These are phyloP conservation scores for Nesogale talazaci DNA, from an alignment of 2,113 vertebrate genomes.

Conservation along the genomic window DNA sequence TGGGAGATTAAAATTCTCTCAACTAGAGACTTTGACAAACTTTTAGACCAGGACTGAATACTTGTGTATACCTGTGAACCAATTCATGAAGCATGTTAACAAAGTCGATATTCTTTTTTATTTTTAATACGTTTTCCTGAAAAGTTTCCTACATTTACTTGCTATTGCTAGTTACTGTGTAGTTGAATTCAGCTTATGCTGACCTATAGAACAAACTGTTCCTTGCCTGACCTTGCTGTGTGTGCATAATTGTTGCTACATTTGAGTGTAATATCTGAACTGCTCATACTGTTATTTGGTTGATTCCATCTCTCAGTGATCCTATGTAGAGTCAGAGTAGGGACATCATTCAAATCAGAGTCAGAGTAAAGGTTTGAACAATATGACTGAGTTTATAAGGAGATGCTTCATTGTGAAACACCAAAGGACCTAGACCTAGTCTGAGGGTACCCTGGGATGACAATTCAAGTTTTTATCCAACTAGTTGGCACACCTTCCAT, in stretches of 20 bases:
- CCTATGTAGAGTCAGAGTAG: too few relatives aligned
- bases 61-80: constrained; percentile 40
- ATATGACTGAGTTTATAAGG: too few relatives aligned
- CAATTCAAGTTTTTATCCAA: too few relatives aligned
- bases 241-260: not conserved
- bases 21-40: constrained; percentile 46
- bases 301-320: too few relatives aligned
- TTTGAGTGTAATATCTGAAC: not conserved
- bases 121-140: not conserved
- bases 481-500: too few relatives aligned
- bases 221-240: not conserved
- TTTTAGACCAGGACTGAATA: not conserved
- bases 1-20: constrained; percentile 82
- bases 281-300: too few relatives aligned
- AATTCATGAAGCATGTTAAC: not conserved
- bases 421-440: too few relatives aligned
- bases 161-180: not conserved
- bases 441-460: too few relatives aligned
- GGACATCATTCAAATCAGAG: too few relatives aligned
- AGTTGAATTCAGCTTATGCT: not conserved
- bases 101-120: not conserved
- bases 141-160: not conserved
- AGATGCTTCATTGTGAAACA: too few relatives aligned
- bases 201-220: not conserved
- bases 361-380: too few relatives aligned